Percentiles rank a stretch among this genome's conserved stretches.
Evolutionary conservation across 2,888 invertebrate species (phyloP).

Genomic region (Tipula unca): DNA sequence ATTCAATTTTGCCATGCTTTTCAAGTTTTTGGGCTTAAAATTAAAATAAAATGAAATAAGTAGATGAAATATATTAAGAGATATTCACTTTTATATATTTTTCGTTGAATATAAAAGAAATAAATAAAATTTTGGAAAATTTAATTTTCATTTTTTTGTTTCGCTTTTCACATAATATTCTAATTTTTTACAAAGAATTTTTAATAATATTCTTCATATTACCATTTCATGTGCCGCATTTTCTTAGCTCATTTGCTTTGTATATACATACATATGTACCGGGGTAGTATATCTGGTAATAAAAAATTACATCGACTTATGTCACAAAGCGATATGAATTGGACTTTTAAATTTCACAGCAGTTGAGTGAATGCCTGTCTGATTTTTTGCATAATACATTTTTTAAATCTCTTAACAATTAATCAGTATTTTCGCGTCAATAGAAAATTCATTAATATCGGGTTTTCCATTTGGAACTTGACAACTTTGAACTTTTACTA

Average conservation of each 20-base stretch:
- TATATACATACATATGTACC: too few species aligned
- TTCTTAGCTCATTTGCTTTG: neutral
- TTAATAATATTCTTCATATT: neutral
- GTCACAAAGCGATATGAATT: neutral
- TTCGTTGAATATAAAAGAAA: neutral
- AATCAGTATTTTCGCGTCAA: too few species aligned
- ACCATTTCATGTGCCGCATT: neutral
- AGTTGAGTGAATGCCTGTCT: too few species aligned
- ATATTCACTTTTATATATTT: neutral
- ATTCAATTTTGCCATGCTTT: neutral
- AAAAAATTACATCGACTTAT: neutral
- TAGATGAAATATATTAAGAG: neutral
- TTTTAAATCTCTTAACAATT: too few species aligned
- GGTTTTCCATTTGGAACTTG: too few species aligned
- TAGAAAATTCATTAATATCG: too few species aligned
- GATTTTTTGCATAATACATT: too few species aligned
- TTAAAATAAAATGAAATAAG: conserved; percentile 8
- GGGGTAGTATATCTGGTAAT: neutral
- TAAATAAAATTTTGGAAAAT: neutral
- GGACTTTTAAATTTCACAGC: too few species aligned
- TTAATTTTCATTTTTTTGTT: neutral
- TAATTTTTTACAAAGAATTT: neutral
- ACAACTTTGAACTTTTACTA: too few species aligned
- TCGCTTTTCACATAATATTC: neutral
- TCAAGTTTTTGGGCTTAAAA: neutral